Evolutionary conservation across 1,140 invertebrate genomes (phyloP).

Genomic region (Agraylea sexmaculata): DNA sequence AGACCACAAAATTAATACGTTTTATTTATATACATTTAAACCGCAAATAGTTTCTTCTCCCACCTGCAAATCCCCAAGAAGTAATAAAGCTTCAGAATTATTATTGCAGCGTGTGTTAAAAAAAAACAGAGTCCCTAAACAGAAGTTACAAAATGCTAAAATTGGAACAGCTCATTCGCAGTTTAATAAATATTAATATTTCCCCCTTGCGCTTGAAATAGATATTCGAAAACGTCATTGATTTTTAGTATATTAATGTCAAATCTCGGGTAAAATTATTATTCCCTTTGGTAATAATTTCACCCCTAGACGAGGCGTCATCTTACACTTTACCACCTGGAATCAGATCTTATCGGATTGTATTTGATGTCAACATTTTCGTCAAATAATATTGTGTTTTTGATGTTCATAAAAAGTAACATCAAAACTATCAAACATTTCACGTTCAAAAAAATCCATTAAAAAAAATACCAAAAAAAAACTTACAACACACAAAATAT

Average conservation of each 20-base stretch:
- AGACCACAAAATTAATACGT: too few species aligned
- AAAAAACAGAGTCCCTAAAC: constrained; percentile 7
- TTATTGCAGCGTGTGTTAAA: constrained; percentile 17
- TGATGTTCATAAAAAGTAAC: too few species aligned
- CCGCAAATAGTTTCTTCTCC: too few species aligned
- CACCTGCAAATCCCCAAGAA: constrained; percentile 15
- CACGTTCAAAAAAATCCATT: too few species aligned
- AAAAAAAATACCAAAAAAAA: too few species aligned
- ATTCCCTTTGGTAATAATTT: background rate
- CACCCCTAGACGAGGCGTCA: constrained; percentile 1
- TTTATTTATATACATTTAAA: too few species aligned
- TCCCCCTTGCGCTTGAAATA: background rate
- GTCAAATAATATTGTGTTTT: too few species aligned
- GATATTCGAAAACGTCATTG: background rate
- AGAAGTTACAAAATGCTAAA: background rate
- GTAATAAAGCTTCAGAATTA: constrained; percentile 9
- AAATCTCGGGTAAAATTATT: background rate
- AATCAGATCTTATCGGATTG: too few species aligned
- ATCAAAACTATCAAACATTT: too few species aligned
- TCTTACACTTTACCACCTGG: too few species aligned
- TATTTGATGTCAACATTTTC: too few species aligned
- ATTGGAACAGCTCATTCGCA: background rate
- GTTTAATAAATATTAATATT: background rate
- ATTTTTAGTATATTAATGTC: background rate
- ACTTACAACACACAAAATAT: too few species aligned